Base-by-base conservation (phyloP, 2,113 vertebrate genomes). In the Antennarius striatus region DNA sequence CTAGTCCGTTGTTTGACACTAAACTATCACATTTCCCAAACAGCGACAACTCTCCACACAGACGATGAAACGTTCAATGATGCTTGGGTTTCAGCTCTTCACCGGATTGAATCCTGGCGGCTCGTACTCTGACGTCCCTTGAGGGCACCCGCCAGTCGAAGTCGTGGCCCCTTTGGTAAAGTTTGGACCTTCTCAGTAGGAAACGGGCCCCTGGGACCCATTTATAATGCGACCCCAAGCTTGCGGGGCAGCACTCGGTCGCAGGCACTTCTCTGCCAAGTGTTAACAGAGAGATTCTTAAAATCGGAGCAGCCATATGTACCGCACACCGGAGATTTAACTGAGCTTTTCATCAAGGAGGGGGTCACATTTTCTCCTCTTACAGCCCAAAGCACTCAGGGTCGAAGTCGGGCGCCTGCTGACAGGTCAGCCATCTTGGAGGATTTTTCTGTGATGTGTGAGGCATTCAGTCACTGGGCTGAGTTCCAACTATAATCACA, bases 221-320 rank as follows among this genome's bases (percentile, higher is more conserved):
- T 90, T 90, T 82, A 85, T 84, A 90, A 72, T 62, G 48, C 39
- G 56, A 79, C 63, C 56, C 56, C 54, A 45, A 81, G 82, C 81
- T 82, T 15, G 17, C 48, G 69, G 83, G 73, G 79, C 79, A 77
- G 71, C 16, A 16, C 70, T 77, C 68, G 51, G 83, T 85, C 71
- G 81, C 75, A 73, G 71, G 80, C 81, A 88, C 81, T 81, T 88
- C 74, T 80, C 69, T 51, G 63, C 71, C 86, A 81, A 90, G 90
- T 91, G 89, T 91, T 93, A 90, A 93, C 90, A 90, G 89, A 91
- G 71, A 74, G 71, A 68, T 82, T 79, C 79, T 88, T 89, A 83
- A 90, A 89, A 90, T 84, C 70, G 81, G 80, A 79, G 64, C 66
- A 9, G 84, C 79, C 80, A 75, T 84, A 78, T 73, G 78, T 72